Base-by-base conservation (phyloP, 92 coral and sea anemone genomes). In the Montipora capitata region DNA sequence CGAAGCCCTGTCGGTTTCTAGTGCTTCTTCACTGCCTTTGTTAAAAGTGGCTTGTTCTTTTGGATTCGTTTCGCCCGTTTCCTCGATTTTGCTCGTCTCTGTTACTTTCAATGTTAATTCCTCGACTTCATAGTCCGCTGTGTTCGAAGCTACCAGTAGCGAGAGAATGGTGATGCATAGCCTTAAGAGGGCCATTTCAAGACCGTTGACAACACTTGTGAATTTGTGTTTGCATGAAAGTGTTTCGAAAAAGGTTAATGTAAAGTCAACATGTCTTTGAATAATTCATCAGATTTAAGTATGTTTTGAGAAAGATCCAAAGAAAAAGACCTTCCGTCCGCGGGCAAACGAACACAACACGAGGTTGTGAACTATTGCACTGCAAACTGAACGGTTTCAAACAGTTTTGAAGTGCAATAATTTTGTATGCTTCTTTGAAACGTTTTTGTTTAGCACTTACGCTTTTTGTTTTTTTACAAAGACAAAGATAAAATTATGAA, bases 161-260 rank as follows among this genome's bases (percentile, higher is more conserved):
- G 70, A 63, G 17, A 65, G 62, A 54, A 65, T 79, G 10, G 14
- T 52, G 35, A 65, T 7, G 14, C 17, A 48, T 18, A 79, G 11
- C 58, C 27, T 79, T 4, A 63, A 65, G 14, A 56, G 44, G 13
- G 62, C 84, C 84, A 79, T 79, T 3, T 7, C 12, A 39, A 67
- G 40, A 9, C 5, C 72, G 13, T 3, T 16, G 6, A 2, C 4
- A 67, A 35, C 12, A 0, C 44, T 5, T 20, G 10, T 38, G 7
- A 63, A 6, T 13, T 59, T 77, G 70, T 61, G 35, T 8, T n/a
- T 38, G 10, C 10, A 9, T 2, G 9, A 63, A 63, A 18, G 5
- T 2, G 38, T 63, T 16, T 63, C 20, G 4, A 16, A 4, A 63
- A 16, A 15, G 38, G 38, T 20, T 17, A 12, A 4, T 17, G 68